Conservation (phyloP, 2,888 invertebrate genomes). For the Clusia tigrina region DNA sequence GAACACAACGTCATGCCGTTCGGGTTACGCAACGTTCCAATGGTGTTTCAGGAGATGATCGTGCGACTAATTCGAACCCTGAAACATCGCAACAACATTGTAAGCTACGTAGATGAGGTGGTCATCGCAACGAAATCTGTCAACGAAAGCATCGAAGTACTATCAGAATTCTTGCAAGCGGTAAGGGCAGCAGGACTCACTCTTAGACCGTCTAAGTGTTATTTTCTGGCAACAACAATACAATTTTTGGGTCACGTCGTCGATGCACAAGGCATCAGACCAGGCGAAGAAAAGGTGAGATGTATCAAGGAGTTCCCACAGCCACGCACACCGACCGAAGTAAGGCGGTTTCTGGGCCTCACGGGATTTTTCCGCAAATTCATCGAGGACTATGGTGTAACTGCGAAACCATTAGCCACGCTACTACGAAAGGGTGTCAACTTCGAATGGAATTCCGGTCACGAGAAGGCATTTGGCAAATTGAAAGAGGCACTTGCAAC, state of each 20-base stretch:
- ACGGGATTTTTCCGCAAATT: conserved; percentile 25
- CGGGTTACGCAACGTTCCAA: conserved; percentile 51
- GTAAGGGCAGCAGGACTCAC: conserved; percentile 22
- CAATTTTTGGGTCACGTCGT: conserved; percentile 25
- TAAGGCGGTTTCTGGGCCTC: conserved; percentile 29
- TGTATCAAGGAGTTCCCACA: conserved; percentile 27
- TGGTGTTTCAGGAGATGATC: conserved; percentile 32
- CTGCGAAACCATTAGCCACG: neutral
- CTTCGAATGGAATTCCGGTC: neutral
- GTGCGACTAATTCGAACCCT: neutral
- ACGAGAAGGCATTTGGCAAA: neutral
- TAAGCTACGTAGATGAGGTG: conserved; percentile 27
- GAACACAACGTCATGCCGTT: conserved; percentile 52
- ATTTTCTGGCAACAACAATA: conserved; percentile 20
- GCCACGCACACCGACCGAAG: conserved; percentile 18
- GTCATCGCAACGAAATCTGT: conserved; percentile 10
- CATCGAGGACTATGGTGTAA: neutral
- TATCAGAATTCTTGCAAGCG: conserved; percentile 19
- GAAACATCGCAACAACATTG: conserved; percentile 18
- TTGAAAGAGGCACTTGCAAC: too few relatives aligned
- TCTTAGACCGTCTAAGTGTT: conserved; percentile 27
- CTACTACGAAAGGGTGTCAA: neutral
- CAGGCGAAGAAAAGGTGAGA: conserved; percentile 22
- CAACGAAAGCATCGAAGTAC: neutral
- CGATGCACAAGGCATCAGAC: conserved; percentile 1